Evolutionary conservation across 2,113 vertebrate genomes (phyloP).

Genomic region (Passer montanus): DNA sequence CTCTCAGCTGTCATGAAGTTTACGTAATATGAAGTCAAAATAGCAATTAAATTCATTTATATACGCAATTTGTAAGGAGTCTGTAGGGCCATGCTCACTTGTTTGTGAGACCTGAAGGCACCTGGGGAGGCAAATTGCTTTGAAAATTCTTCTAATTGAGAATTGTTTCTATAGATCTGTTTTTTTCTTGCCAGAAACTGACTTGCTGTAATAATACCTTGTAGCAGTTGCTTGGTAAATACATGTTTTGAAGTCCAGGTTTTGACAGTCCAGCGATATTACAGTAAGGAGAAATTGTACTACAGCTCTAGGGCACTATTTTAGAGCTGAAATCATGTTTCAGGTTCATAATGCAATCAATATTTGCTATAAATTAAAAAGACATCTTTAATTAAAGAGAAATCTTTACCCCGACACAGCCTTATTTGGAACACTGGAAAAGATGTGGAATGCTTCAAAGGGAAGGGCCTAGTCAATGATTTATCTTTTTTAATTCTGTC

Average conservation of each 20-base stretch:
- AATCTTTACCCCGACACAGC: not conserved
- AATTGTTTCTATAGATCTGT: not conserved
- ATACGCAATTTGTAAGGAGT: not conserved
- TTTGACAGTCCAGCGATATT: not conserved
- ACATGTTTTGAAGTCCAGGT: not conserved
- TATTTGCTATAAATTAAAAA: not conserved
- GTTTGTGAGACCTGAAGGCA: not conserved
- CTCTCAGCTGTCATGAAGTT: not conserved
- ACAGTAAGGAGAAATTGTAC: not conserved
- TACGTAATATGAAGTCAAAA: not conserved
- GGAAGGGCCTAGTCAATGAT: too few relatives aligned
- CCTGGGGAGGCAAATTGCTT: not conserved
- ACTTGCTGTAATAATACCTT: not conserved
- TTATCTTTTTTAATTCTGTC: not conserved
- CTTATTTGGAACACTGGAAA: not conserved
- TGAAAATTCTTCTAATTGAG: not conserved
- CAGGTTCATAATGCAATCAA: not conserved
- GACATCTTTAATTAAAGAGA: not conserved
- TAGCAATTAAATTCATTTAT: not conserved
- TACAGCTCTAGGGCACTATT: not conserved
- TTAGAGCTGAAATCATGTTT: not conserved
- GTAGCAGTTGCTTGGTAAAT: not conserved
- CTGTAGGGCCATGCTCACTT: not conserved
- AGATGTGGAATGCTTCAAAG: not conserved
- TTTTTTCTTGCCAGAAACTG: not conserved